Conservation (phyloP, 2,797 vertebrate genomes). For the Megaceryle alcyon region DNA sequence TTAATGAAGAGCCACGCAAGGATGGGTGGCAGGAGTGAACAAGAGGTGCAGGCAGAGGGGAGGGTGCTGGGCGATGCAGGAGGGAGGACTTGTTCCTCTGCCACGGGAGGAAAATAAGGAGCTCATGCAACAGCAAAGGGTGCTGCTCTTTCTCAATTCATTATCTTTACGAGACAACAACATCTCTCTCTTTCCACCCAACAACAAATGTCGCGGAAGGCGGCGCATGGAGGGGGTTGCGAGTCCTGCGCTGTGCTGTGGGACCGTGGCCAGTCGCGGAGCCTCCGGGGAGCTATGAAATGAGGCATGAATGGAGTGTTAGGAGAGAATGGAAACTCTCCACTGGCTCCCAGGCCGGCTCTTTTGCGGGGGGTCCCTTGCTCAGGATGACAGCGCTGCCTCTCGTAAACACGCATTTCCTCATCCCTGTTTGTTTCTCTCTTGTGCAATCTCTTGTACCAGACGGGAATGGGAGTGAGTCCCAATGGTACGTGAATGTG, state of each 20-base stretch:
- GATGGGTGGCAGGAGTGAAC: background rate
- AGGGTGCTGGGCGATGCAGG: background rate
- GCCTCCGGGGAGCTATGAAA: slow-evolving; percentile 33
- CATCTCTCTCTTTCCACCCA: background rate
- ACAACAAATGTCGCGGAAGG: background rate
- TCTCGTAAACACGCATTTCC: slow-evolving; percentile 67
- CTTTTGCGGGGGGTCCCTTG: slow-evolving; percentile 53
- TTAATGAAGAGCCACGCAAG: background rate
- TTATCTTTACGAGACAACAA: slow-evolving; percentile 46
- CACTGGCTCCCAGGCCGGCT: slow-evolving; percentile 29
- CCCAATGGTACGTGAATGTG: slow-evolving; percentile 53
- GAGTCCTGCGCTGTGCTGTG: background rate
- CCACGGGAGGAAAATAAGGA: background rate
- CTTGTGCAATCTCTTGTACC: slow-evolving; percentile 71
- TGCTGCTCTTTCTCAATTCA: slow-evolving; percentile 32
- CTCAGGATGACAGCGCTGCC: slow-evolving; percentile 57
- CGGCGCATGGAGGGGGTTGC: background rate
- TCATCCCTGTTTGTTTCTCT: slow-evolving; percentile 65
- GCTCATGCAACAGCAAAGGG: background rate
- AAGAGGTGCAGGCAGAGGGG: fast-evolving
- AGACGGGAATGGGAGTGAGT: slow-evolving; percentile 60
- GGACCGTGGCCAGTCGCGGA: background rate
- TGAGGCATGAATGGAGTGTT: slow-evolving; percentile 58
- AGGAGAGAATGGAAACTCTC: slow-evolving; percentile 65
- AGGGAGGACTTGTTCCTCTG: background rate